phyloP scores from a whole-genome alignment of 2,113 vertebrate species.

The Perca schrenkii region DNA sequence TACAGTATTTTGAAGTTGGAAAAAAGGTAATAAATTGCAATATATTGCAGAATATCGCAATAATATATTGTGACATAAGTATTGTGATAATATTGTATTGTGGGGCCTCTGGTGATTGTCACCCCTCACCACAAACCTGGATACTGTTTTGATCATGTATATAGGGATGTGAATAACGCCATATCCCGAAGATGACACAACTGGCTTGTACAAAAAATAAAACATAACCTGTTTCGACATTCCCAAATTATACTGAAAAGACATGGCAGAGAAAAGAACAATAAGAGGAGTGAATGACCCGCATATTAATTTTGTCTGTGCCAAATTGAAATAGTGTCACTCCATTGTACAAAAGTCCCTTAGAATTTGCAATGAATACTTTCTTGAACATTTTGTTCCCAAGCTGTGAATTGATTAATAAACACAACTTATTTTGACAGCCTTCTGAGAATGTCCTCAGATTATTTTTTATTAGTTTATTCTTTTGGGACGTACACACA shows the following conservation, averaged over 20 bases:
- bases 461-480: neutral
- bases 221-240: neutral
- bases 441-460: neutral
- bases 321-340: neutral
- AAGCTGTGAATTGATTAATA: constrained; percentile 1
- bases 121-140: neutral
- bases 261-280: neutral
- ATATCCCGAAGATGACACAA: neutral
- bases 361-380: neutral
- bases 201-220: neutral
- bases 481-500: neutral
- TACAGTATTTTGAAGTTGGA: too few species aligned
- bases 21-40: too few species aligned
- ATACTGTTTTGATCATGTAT: neutral
- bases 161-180: neutral
- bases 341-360: neutral
- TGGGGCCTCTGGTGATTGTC: too few species aligned
- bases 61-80: too few species aligned
- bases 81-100: too few species aligned
- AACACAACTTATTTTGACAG: neutral
- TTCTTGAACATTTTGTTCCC: neutral
- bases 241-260: neutral
- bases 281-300: neutral
- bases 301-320: neutral
- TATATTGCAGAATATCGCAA: too few species aligned